Conservation (phyloP, 2,797 vertebrate genomes). For the Xenops minutus region DNA sequence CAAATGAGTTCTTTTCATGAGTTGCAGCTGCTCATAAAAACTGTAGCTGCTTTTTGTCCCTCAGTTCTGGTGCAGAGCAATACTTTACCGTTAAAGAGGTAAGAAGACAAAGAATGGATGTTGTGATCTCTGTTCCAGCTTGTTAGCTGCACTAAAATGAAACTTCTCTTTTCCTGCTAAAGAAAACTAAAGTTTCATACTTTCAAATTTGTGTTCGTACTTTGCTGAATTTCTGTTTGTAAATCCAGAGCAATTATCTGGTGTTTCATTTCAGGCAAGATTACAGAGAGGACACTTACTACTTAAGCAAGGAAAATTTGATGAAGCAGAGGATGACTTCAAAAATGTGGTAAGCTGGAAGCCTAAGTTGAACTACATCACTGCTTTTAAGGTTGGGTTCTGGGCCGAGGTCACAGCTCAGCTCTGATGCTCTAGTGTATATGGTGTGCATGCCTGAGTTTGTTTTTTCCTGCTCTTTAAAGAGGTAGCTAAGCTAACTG, state of each 20-base stretch:
- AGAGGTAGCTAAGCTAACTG: background rate
- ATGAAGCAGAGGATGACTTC: constrained; percentile 94
- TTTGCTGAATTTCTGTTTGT: background rate
- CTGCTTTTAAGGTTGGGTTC: background rate
- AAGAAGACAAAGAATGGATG: background rate
- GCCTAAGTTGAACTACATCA: background rate
- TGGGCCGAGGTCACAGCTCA: background rate
- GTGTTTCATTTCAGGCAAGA: constrained; percentile 80
- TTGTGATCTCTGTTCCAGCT: background rate
- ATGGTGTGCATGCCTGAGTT: background rate
- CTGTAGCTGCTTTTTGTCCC: background rate
- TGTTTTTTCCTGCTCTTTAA: background rate
- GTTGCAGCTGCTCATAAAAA: background rate
- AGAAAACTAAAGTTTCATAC: background rate
- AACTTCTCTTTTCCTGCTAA: background rate
- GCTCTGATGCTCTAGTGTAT: background rate
- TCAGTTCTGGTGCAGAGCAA: background rate
- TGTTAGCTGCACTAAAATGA: background rate
- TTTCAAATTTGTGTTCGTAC: background rate
- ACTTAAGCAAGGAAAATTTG: constrained; percentile 92
- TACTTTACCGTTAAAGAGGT: background rate
- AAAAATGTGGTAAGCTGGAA: constrained; percentile 89
- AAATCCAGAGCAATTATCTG: background rate
- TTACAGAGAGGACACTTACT: constrained; percentile 93
- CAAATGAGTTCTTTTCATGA: background rate